phyloP scores from a whole-genome alignment of 2,888 invertebrate species.

The Tinea trinotella region DNA sequence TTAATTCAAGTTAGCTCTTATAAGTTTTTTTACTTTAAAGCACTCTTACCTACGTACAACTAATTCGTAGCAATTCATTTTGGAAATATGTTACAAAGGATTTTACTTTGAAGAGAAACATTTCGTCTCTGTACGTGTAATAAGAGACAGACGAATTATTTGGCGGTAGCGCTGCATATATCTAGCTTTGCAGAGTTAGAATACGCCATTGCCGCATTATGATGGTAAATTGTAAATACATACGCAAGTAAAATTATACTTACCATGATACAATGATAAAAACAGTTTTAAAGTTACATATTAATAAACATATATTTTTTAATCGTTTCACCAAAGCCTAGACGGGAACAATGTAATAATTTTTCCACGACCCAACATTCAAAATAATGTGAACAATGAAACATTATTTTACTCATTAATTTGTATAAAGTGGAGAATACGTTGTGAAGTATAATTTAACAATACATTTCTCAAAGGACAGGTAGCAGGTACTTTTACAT shows the following conservation, averaged over 20 bases:
- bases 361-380: too few species aligned
- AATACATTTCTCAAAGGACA: neutral
- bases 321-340: too few species aligned
- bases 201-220: conserved; percentile 1
- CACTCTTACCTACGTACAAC: too few species aligned
- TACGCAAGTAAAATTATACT: too few species aligned
- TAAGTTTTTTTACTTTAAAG: neutral
- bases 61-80: neutral
- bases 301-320: too few species aligned
- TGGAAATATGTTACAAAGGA: neutral
- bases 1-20: conserved; percentile 13
- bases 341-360: too few species aligned
- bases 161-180: neutral
- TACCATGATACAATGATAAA: too few species aligned
- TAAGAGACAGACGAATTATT: neutral
- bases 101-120: neutral
- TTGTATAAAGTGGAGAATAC: neutral
- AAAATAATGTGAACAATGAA: too few species aligned
- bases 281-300: too few species aligned
- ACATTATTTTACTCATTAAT: neutral
- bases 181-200: neutral
- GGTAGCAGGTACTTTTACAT: neutral
- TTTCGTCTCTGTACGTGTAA: neutral
- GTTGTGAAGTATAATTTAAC: neutral
- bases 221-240: neutral